Base-by-base conservation (phyloP, 2,888 invertebrate genomes). In the Dicroscelio sp. region DNA sequence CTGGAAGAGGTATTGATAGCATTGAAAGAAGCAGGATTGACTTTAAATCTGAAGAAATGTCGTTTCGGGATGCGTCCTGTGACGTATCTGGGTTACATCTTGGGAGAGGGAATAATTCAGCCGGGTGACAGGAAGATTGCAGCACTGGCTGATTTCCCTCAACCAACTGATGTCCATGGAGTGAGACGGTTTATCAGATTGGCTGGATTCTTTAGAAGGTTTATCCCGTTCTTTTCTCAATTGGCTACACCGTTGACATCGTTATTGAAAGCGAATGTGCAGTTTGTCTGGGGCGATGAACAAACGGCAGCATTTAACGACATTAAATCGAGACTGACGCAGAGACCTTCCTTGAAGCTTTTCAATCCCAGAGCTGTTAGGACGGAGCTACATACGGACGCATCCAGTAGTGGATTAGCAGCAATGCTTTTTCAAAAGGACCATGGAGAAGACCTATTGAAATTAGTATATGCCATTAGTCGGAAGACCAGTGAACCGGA, bases 341-440 rank as follows among this genome's bases (percentile, higher is more conserved):
- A 48, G 48, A 48, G 48, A 48, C 8, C 48, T 17, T 48, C 48
- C 20, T 48, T 48, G 8, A 48, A 48, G 6, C 48, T 48, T 20
- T 48, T 48, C 48, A 48, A 48, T 48, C 48, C 48, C 48, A 48
- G 20, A 48, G 48, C 48, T 17, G 8, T 48, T 48, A 48, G 38
- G 20, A 73, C 43, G 14, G 73, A 73, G 25, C n/a, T 73, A 1
- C 73, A 73, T 31, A 73, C 52, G 14, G 73, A 73, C 43, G 73
- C 73, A n/a, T 52, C 52, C 8, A 27, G 27, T 12, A 25, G 27
- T 8, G 76, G 76, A 25, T 35, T 76, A 6, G 76, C 31, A n/a
- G 76, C 76, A 30, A 76, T 76, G 33, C 30, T 76, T 10, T 27
- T 58, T 17, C 58, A 76, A 31, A 31, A 48, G 48, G 48, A 48